Conservation (phyloP, 2,113 vertebrate species). For the Trinectes maculatus region DNA sequence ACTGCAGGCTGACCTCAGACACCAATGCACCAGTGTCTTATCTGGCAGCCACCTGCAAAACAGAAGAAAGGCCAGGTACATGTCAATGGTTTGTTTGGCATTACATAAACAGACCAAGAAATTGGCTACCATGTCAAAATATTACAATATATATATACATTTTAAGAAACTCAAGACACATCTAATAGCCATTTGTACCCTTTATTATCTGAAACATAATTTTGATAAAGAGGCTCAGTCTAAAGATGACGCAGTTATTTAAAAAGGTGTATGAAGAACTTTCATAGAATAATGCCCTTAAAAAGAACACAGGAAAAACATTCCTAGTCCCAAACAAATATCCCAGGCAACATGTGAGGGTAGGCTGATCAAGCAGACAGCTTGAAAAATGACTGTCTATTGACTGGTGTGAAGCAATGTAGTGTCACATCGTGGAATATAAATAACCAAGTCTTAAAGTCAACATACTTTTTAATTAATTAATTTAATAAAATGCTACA, state of each 20-base stretch:
- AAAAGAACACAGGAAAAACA: not conserved
- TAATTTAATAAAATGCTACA: too few species aligned
- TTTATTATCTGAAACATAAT: slow-evolving; percentile 19
- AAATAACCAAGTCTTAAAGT: too few species aligned
- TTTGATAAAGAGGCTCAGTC: slow-evolving; percentile 13
- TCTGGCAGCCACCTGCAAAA: slow-evolving; percentile 44
- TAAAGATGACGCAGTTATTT: slow-evolving; percentile 7
- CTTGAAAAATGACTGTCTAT: too few species aligned
- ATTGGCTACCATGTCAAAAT: not conserved
- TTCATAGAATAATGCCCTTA: not conserved
- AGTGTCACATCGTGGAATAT: too few species aligned
- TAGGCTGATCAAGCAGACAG: not conserved
- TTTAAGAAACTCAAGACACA: not conserved
- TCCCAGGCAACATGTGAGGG: not conserved
- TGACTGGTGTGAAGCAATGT: too few species aligned
- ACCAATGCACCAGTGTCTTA: slow-evolving; percentile 1
- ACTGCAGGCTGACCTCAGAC: slow-evolving; percentile 11
- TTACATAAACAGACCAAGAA: not conserved
- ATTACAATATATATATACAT: not conserved
- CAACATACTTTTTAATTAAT: too few species aligned
- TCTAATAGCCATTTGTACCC: slow-evolving; percentile 18
- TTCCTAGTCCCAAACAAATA: not conserved
- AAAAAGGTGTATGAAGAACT: slow-evolving; percentile 7
- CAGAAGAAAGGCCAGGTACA: slow-evolving; percentile 4
- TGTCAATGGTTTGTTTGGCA: not conserved